Evolutionary conservation across 2,888 invertebrate genomes (phyloP).

Genomic region (Zele albiditarsus): DNA sequence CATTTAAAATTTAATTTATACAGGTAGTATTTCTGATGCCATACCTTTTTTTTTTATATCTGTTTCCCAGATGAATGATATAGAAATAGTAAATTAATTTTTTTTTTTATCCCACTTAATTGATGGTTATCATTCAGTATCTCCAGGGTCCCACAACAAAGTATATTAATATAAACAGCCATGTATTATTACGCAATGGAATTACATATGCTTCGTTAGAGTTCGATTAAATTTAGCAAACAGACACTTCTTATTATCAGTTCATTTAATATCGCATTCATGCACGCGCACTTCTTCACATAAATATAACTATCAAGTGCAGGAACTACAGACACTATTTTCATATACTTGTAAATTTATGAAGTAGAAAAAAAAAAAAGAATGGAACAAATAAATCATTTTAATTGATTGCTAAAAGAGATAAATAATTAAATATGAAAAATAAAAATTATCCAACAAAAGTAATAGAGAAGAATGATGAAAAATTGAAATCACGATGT

Average conservation of each 20-base stretch:
- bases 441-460: too few species aligned
- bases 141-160: not conserved
- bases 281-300: not conserved
- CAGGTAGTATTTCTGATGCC: not conserved
- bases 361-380: not conserved
- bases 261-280: not conserved
- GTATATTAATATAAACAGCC: slow-evolving; percentile 25
- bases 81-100: not conserved
- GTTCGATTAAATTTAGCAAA: slow-evolving; percentile 41
- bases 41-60: not conserved
- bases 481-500: not conserved
- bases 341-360: not conserved
- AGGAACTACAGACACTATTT: not conserved
- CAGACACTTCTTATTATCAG: slow-evolving; percentile 17
- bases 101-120: not conserved
- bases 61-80: not conserved
- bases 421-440: too few species aligned
- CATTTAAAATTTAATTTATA: not conserved
- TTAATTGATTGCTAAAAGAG: too few species aligned
- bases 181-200: not conserved
- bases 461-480: not conserved
- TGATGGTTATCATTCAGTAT: slow-evolving; percentile 3
- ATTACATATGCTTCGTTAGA: not conserved
- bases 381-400: not conserved
- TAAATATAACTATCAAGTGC: not conserved